phyloP scores from a whole-genome alignment of 2,888 invertebrate genomes.

The Azorinus chamasolen region DNA sequence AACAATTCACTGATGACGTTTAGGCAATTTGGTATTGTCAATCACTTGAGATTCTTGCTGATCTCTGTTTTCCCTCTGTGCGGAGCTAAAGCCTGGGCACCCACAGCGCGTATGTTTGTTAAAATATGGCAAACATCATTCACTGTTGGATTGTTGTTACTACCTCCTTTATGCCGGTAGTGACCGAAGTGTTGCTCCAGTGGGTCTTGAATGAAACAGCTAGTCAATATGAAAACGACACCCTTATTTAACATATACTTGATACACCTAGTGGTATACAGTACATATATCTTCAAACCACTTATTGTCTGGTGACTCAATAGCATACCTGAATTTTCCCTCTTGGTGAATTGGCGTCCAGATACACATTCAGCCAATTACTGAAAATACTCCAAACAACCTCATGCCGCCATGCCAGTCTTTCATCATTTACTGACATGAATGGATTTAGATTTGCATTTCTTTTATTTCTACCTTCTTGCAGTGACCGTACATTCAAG shows the following conservation, averaged over 20 bases:
- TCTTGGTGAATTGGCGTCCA: background rate
- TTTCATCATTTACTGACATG: constrained; percentile 20
- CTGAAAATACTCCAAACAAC: constrained; percentile 46
- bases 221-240: constrained; percentile 43
- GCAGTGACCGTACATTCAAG: constrained; percentile 35
- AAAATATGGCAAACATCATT: constrained; percentile 35
- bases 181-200: constrained; percentile 61
- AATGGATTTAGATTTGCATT: constrained; percentile 27
- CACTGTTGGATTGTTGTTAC: constrained; percentile 48
- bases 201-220: constrained; percentile 54
- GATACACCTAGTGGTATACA: constrained; percentile 44
- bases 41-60: background rate
- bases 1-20: background rate
- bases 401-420: constrained; percentile 25
- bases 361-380: constrained; percentile 37
- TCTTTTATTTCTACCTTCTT: constrained; percentile 36
- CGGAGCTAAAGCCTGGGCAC: constrained; percentile 30
- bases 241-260: constrained; percentile 32
- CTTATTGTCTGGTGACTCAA: constrained; percentile 45
- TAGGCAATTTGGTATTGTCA: constrained; percentile 10
- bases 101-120: constrained; percentile 35
- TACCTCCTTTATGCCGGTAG: constrained; percentile 31
- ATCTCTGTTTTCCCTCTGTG: constrained; percentile 18
- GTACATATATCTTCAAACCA: constrained; percentile 44
- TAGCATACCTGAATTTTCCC: constrained; percentile 26